Evolutionary conservation across 2,888 invertebrate species (phyloP).

Genomic region (Cordylochernes scorpioides): DNA sequence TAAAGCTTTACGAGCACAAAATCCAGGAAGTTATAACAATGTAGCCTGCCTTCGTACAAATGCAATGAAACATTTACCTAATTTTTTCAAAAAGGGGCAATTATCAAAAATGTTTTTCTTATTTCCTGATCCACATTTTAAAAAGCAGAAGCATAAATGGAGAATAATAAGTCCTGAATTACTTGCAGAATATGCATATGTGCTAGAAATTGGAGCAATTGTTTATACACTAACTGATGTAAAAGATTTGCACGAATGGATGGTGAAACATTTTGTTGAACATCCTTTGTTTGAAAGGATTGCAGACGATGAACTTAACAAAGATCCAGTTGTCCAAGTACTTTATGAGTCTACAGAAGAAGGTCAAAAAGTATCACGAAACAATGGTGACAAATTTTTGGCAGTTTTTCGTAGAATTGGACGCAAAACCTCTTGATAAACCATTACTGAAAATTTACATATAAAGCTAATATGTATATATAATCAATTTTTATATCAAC

Average conservation of each 20-base stretch:
- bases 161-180: constrained; percentile 77
- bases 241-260: constrained; percentile 86
- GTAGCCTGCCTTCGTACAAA: constrained; percentile 82
- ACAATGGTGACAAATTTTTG: constrained; percentile 70
- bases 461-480: no score
- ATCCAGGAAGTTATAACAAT: constrained; percentile 55
- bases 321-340: constrained; percentile 62
- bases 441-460: no score
- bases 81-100: constrained; percentile 83
- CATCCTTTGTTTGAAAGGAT: constrained; percentile 67
- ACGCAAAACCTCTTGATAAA: no score
- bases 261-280: constrained; percentile 61
- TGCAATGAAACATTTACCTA: constrained; percentile 97
- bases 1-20: constrained; percentile 45
- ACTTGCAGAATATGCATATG: constrained; percentile 88
- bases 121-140: constrained; percentile 98
- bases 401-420: constrained; percentile 58
- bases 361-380: constrained; percentile 86
- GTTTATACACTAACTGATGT: constrained; percentile 97
- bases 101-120: constrained; percentile 89
- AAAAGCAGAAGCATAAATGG: constrained; percentile 96
- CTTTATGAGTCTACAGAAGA: constrained; percentile 82
- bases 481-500: no score
- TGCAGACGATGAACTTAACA: constrained; percentile 40
- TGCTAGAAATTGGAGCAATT: constrained; percentile 51